A percentile compares a stretch with the other conserved stretches of the same genome.
Conservation (phyloP, 2,113 vertebrate genomes). For the Lycaon pictus region DNA sequence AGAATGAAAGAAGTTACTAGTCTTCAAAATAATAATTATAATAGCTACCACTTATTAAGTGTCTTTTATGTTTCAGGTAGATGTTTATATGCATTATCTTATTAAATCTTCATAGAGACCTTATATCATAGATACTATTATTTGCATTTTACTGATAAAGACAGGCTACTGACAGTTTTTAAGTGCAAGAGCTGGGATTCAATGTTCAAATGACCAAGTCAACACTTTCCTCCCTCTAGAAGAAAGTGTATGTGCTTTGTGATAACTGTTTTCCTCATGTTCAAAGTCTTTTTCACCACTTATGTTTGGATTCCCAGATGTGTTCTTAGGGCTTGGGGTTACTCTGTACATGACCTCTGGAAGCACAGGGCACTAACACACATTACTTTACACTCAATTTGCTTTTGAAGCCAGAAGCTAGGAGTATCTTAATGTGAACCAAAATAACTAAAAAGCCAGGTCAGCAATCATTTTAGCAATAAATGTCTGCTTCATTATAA, state of each 20-base stretch:
- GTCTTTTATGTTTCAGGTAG: slow-evolving; percentile 41
- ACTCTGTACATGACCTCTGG: slow-evolving; percentile 57
- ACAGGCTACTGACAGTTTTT: neutral
- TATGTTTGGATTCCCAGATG: slow-evolving; percentile 63
- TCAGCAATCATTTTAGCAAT: slow-evolving; percentile 79
- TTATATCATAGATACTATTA: neutral
- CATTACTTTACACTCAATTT: slow-evolving; percentile 38
- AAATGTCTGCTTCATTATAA: slow-evolving; percentile 79
- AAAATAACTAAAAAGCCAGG: slow-evolving; percentile 76
- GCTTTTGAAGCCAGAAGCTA: slow-evolving; percentile 71
- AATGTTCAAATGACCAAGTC: neutral
- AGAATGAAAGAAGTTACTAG: neutral
- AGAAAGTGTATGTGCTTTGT: neutral
- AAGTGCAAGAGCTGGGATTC: neutral
- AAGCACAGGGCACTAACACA: neutral
- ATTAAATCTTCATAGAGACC: neutral
- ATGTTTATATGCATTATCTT: neutral
- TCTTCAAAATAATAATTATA: slow-evolving; percentile 55
- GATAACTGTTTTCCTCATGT: neutral
- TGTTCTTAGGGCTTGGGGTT: neutral
- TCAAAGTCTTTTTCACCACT: slow-evolving; percentile 44
- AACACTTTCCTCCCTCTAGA: neutral
- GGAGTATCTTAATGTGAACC: slow-evolving; percentile 64
- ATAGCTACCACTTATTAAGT: neutral
- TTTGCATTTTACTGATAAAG: neutral